These are phyloP conservation scores for Callyntrura guangdongensis DNA, from an alignment of 2,888 invertebrate genomes.

Conservation along the genomic window DNA sequence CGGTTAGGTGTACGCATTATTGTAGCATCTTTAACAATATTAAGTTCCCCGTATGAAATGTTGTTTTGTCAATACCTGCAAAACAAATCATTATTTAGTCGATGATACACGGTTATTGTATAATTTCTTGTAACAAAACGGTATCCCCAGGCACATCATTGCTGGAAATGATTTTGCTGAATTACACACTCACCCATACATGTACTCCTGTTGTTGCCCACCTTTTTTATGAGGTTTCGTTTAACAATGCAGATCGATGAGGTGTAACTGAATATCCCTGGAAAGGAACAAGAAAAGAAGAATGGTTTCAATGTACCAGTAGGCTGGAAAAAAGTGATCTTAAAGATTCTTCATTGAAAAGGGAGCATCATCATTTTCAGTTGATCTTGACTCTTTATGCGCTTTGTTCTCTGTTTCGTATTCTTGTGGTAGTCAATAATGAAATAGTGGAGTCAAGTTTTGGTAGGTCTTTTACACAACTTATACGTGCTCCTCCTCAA, in stretches of 20 bases:
- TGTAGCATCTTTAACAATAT: not conserved
- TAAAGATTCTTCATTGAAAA: constrained; percentile 50
- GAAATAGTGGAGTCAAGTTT: constrained; percentile 77
- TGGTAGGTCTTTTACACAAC: constrained; percentile 39
- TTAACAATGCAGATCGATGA: constrained; percentile 61
- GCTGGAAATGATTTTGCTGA: constrained; percentile 57
- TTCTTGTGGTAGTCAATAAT: constrained; percentile 76
- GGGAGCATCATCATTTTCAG: constrained; percentile 60
- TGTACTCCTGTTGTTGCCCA: constrained; percentile 64
- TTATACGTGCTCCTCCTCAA: constrained; percentile 63
- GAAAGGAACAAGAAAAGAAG: constrained; percentile 44
- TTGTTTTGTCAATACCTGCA: constrained; percentile 27
- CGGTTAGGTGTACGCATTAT: too few relatives aligned
- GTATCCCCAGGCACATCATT: not conserved
- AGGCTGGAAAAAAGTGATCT: constrained; percentile 62
- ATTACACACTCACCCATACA: constrained; percentile 36
- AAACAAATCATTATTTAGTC: constrained; percentile 49
- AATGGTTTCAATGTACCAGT: constrained; percentile 25
- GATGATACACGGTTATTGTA: not conserved
- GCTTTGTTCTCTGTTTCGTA: constrained; percentile 21
- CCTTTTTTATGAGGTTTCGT: constrained; percentile 71
- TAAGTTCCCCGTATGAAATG: not conserved
- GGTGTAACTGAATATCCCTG: constrained; percentile 65
- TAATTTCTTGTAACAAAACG: not conserved
- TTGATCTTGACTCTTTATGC: constrained; percentile 66